Base-by-base conservation (phyloP, 53 echinoderm and acorn worm genomes). In the Echinarachnius parma region DNA sequence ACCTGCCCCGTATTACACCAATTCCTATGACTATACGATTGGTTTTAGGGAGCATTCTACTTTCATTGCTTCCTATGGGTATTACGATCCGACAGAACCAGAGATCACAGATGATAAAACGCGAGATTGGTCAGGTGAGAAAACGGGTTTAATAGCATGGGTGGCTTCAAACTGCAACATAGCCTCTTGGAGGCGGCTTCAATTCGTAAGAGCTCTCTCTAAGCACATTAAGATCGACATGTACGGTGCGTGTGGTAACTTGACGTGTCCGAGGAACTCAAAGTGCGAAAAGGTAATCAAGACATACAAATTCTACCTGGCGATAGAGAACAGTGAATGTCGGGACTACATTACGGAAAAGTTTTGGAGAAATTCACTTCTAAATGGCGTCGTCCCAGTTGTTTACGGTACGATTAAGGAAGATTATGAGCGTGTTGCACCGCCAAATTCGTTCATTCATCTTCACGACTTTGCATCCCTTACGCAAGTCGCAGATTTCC, bases 211-310 rank as follows among this genome's bases (percentile, higher is more conserved):
- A 21, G 22, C 4, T 16, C 61, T 61, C 34, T 4, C 34, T 16
- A 34, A 21, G 34, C 36, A 34, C 21, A 34, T 61, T 22, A 34
- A 11, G 8, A 35, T 61, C 14, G 61, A 61, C 42, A 62, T 39
- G 42, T 62, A 21, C 34, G 62, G 62, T 19, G 22, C 9, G 1
- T 62, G 62, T 62, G 62, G 62, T 7, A 62, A 19, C 1, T 35
- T 15, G 37, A 4, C 2, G 2, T 62, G 62, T n/a, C 23, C 34
- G 19, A 21, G 39, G 13, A 39, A 22, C 8, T 19, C 36, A 2
- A 34, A 37, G n/a, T n/a, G n/a, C n/a, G n/a, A n/a, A n/a, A n/a
- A n/a, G n/a, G n/a, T n/a, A n/a, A n/a, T n/a, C n/a, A n/a, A n/a
- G n/a, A n/a, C n/a, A n/a, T n/a, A n/a, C n/a, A n/a, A n/a, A n/a